Conservation (phyloP, 2,797 vertebrate species). For the Sarcoramphus papa region DNA sequence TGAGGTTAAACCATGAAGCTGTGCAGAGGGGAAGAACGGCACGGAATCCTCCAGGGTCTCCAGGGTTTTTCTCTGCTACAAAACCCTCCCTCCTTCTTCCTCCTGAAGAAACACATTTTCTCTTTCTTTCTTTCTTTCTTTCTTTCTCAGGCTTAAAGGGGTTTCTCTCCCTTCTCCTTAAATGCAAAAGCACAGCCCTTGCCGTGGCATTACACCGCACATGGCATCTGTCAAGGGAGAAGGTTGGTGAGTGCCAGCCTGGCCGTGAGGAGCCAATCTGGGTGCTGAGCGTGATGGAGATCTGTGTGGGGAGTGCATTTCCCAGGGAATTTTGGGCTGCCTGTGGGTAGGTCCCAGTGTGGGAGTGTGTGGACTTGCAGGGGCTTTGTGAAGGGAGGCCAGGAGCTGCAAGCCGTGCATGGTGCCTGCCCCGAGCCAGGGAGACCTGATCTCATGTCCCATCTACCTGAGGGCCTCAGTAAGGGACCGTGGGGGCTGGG, state of each 20-base stretch:
- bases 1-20: background rate
- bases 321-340: background rate
- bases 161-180: background rate
- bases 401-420: background rate
- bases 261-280: background rate
- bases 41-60: background rate
- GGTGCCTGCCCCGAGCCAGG: background rate
- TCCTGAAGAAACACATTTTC: background rate
- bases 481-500: background rate
- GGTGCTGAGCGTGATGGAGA: background rate
- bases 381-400: background rate
- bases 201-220: fast-evolving
- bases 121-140: background rate
- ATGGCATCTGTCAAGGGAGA: background rate
- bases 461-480: background rate
- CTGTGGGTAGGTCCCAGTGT: background rate
- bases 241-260: background rate
- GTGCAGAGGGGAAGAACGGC: fast-evolving
- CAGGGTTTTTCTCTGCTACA: background rate
- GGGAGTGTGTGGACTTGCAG: background rate
- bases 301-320: background rate
- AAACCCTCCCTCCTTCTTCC: background rate
- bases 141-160: background rate
- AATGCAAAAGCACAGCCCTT: background rate
- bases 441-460: background rate